Conservation (phyloP, 2,797 vertebrate species). For the Melanotaenia maccullochi region DNA sequence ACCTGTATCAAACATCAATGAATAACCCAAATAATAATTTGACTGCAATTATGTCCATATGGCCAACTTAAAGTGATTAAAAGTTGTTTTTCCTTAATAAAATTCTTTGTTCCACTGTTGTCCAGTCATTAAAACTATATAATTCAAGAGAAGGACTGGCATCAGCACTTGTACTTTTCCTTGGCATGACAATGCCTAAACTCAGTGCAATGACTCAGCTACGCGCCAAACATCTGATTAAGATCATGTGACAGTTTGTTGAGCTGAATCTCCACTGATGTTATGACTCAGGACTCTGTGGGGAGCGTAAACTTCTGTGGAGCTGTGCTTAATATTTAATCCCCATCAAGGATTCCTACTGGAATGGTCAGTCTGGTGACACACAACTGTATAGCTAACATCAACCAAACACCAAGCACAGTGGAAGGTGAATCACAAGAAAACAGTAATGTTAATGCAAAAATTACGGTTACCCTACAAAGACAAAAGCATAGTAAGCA, state of each 20-base stretch:
- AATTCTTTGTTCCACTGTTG: background rate
- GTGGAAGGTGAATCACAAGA: slow-evolving; percentile 53
- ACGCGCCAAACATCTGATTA: slow-evolving; percentile 60
- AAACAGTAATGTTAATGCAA: slow-evolving; percentile 11
- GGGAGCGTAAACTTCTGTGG: slow-evolving; percentile 14
- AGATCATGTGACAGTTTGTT: slow-evolving; percentile 54
- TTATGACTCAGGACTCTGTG: slow-evolving; percentile 57
- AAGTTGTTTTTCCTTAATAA: background rate
- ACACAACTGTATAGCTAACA: slow-evolving; percentile 5
- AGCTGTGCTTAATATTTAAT: slow-evolving; percentile 22
- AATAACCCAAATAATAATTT: background rate
- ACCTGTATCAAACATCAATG: background rate
- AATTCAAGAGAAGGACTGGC: slow-evolving; percentile 37
- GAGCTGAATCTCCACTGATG: slow-evolving; percentile 39
- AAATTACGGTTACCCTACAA: slow-evolving; percentile 36
- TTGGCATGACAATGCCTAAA: slow-evolving; percentile 21
- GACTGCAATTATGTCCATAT: background rate
- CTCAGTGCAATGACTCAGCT: slow-evolving; percentile 61
- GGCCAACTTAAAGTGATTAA: background rate
- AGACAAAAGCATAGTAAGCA: slow-evolving; percentile 20
- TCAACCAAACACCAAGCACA: slow-evolving; percentile 20
- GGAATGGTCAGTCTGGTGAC: slow-evolving; percentile 24
- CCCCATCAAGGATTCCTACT: slow-evolving; percentile 20
- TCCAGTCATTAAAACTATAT: slow-evolving; percentile 2
- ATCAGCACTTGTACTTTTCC: slow-evolving; percentile 55